phyloP scores from a whole-genome alignment of 2,888 invertebrate species.

The Clunio marinus region DNA sequence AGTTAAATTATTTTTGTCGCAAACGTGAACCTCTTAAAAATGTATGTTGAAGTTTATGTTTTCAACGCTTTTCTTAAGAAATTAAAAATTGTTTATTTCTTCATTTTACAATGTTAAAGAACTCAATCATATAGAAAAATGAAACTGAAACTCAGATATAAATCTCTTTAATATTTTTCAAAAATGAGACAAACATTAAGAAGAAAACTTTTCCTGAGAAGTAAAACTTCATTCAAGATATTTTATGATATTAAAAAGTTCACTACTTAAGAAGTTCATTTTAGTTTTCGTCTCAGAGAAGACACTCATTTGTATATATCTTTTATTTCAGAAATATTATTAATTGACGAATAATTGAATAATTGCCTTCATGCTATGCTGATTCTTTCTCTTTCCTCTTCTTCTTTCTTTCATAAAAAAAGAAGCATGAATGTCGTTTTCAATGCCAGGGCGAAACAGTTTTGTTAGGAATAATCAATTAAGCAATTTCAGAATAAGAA shows the following conservation, averaged over 20 bases:
- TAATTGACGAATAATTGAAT: slow-evolving; percentile 35
- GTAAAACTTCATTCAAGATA: neutral
- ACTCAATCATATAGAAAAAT: slow-evolving; percentile 13
- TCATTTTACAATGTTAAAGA: neutral
- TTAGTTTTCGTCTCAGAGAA: neutral
- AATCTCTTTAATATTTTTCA: slow-evolving; percentile 23
- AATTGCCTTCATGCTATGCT: slow-evolving; percentile 33
- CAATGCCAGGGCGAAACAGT: slow-evolving; percentile 11
- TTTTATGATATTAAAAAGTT: neutral
- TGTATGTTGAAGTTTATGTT: neutral
- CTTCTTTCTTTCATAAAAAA: too few relatives aligned
- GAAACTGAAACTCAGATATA: neutral
- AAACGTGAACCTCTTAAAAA: neutral
- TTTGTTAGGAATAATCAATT: slow-evolving; percentile 11
- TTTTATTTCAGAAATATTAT: neutral
- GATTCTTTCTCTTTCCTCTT: too few relatives aligned
- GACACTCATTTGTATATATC: neutral
- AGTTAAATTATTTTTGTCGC: slow-evolving; percentile 21
- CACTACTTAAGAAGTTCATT: neutral
- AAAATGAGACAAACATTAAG: neutral
- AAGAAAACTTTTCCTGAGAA: neutral
- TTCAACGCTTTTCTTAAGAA: neutral
- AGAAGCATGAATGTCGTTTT: neutral
- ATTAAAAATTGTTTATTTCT: neutral
- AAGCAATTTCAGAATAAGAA: slow-evolving; percentile 15